Evolutionary conservation across 2,888 invertebrate genomes (phyloP).

Genomic region (Cryptosula pallasiana): DNA sequence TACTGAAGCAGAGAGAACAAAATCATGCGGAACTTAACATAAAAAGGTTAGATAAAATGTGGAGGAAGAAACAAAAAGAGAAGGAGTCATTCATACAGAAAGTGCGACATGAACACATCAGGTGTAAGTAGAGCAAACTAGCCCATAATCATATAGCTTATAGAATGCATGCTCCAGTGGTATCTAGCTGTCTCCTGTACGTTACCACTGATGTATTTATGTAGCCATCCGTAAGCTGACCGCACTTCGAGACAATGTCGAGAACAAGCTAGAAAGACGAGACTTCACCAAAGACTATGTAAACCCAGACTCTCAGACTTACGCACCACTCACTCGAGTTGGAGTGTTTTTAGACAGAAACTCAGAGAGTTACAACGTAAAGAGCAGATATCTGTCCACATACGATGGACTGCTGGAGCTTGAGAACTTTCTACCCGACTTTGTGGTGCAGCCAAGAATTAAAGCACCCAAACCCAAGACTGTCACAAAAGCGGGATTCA

Average conservation of each 20-base stretch:
- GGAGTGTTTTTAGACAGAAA: slow-evolving; percentile 52
- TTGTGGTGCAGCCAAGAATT: slow-evolving; percentile 46
- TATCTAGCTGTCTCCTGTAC: no score
- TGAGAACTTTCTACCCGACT: slow-evolving; percentile 49
- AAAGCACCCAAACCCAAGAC: slow-evolving; percentile 47
- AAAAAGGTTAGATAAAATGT: slow-evolving; percentile 50
- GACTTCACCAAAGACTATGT: slow-evolving; percentile 48
- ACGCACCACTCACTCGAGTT: slow-evolving; percentile 50
- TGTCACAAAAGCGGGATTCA: slow-evolving; percentile 48
- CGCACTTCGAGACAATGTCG: slow-evolving; percentile 41
- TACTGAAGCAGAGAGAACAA: slow-evolving; percentile 60
- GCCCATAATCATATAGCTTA: no score
- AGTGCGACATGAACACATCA: slow-evolving; percentile 51
- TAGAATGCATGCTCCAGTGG: no score
- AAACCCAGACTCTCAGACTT: slow-evolving; percentile 46
- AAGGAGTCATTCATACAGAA: slow-evolving; percentile 46
- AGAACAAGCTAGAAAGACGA: slow-evolving; percentile 40
- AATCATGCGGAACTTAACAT: slow-evolving; percentile 50
- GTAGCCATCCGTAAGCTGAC: slow-evolving; percentile 49
- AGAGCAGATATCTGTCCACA: slow-evolving; percentile 47
- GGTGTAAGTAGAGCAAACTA: slow-evolving; percentile 36
- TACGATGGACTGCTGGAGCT: slow-evolving; percentile 51
- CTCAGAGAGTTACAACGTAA: slow-evolving; percentile 51
- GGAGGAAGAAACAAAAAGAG: slow-evolving; percentile 50
- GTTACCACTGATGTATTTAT: neutral